phyloP scores from a whole-genome alignment of 2,113 vertebrate species.

The Tinamus guttatus region DNA sequence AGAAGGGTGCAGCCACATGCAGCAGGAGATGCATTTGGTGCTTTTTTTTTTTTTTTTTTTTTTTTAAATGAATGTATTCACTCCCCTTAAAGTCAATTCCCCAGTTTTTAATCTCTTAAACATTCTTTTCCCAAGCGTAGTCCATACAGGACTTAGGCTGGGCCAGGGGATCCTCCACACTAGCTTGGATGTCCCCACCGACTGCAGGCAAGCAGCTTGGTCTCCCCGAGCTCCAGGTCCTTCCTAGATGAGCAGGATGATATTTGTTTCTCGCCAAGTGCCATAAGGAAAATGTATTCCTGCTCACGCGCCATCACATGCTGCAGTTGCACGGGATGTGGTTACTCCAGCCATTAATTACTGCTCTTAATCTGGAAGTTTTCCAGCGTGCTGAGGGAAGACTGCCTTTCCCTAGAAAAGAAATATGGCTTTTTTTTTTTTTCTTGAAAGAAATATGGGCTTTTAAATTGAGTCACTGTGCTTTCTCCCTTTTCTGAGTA shows the following conservation, averaged over 20 bases:
- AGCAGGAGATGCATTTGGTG: background rate
- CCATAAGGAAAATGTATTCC: background rate
- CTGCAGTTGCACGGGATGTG: background rate
- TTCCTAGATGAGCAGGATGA: background rate
- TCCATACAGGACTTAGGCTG: background rate
- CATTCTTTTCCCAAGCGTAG: too few relatives aligned
- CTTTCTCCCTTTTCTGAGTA: background rate
- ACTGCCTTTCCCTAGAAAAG: background rate
- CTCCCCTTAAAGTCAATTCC: background rate
- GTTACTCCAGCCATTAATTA: slow-evolving; percentile 51
- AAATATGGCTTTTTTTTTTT: background rate
- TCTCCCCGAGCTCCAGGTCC: background rate
- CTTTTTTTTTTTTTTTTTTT: too few relatives aligned
- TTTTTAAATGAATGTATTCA: slow-evolving; percentile 20
- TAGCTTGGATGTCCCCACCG: background rate
- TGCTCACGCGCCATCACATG: background rate
- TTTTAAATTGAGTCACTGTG: background rate
- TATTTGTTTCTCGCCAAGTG: background rate
- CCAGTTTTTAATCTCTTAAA: background rate
- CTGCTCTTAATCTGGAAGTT: slow-evolving; percentile 25
- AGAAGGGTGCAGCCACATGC: background rate
- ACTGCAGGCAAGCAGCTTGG: accelerated
- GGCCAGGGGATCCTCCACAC: background rate
- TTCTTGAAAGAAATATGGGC: background rate
- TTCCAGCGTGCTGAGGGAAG: background rate